Evolutionary conservation across 2,888 invertebrate species (phyloP).

Genomic region (Phyto melanocephala): DNA sequence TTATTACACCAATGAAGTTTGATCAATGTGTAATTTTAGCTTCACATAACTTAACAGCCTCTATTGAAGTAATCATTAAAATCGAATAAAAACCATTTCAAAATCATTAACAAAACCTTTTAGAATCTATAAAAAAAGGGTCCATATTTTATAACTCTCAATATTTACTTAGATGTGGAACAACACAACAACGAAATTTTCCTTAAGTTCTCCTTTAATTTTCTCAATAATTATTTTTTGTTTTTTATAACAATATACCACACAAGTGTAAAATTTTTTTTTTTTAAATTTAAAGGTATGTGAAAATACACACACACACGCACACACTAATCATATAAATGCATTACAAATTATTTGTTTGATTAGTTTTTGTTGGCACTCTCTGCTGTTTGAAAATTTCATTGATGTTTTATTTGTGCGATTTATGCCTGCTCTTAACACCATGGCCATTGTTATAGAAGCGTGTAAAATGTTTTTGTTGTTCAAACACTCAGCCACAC

Average conservation of each 20-base stretch:
- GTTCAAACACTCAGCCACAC: neutral
- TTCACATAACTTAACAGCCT: neutral
- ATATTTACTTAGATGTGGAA: neutral
- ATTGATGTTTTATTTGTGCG: neutral
- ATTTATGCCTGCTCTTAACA: neutral
- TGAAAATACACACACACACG: neutral
- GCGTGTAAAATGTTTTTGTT: conserved; percentile 23
- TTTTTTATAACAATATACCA: neutral
- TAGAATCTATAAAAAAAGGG: neutral
- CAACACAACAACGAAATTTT: neutral
- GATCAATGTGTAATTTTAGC: neutral
- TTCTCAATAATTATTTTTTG: neutral
- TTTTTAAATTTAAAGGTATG: neutral
- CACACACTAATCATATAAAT: neutral
- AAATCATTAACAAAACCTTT: neutral
- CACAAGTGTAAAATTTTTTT: neutral
- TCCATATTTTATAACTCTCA: neutral
- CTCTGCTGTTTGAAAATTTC: neutral
- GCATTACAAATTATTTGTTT: neutral
- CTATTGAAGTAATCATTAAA: neutral
- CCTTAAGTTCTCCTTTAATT: neutral
- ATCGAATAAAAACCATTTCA: neutral
- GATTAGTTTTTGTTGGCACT: neutral
- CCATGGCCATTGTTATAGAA: conserved; percentile 26
- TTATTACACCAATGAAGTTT: too few relatives aligned